These are phyloP conservation scores for Octodonta nipae DNA, from an alignment of 2,888 invertebrate species.

Conservation along the genomic window DNA sequence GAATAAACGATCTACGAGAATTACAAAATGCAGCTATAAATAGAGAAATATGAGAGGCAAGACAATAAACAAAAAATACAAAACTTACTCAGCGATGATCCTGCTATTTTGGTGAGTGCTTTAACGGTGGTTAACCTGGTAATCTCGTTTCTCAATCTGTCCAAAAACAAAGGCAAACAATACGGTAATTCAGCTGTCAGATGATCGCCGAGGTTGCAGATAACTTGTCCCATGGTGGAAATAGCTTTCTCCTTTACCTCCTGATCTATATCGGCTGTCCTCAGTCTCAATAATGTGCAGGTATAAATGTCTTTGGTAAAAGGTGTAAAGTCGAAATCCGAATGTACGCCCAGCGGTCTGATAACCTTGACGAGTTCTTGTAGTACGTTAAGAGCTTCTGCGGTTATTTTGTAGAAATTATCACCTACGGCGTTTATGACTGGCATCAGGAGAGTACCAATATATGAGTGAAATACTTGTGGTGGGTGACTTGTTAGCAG, in stretches of 20 bases:
- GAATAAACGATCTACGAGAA: too few species aligned
- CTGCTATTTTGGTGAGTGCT: conserved; percentile 85
- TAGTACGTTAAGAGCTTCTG: conserved; percentile 84
- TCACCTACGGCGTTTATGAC: conserved; percentile 84
- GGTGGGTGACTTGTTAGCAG: conserved; percentile 67
- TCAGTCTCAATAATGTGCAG: conserved; percentile 72
- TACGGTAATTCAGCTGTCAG: conserved; percentile 64
- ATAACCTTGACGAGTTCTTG: conserved; percentile 91
- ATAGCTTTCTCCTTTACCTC: conserved; percentile 98
- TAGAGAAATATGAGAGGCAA: too few species aligned
- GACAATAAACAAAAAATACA: too few species aligned
- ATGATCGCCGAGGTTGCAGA: conserved; percentile 82
- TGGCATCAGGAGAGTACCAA: conserved; percentile 65
- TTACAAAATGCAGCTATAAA: too few species aligned
- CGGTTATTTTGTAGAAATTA: conserved; percentile 96
- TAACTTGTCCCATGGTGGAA: conserved; percentile 88
- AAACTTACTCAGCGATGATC: conserved; percentile 57
- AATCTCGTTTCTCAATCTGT: conserved; percentile 90
- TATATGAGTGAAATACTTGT: conserved; percentile 67
- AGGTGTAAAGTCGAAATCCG: conserved; percentile 55
- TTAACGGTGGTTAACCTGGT: conserved; percentile 93
- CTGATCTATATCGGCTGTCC: conserved; percentile 94
- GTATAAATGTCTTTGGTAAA: conserved; percentile 70
- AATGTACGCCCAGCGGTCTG: conserved; percentile 58
- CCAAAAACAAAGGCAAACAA: conserved; percentile 89